Evolutionary conservation across 2,113 vertebrate genomes (phyloP), one percentile per base, ranked within the genome.

Genomic region (Esox niger): DNA sequence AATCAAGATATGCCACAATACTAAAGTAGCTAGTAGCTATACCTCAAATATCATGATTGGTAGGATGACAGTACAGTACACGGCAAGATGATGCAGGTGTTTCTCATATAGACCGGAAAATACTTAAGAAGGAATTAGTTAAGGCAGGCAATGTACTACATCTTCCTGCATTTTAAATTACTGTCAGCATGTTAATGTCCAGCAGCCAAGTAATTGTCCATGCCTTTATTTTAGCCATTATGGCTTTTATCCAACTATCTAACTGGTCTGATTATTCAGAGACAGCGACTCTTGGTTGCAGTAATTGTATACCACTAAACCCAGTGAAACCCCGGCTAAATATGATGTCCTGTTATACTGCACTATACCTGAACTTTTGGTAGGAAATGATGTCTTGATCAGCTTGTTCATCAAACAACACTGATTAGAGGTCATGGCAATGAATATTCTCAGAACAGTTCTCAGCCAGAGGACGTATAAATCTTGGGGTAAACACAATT

Each of bases 391-490:
- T 23, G 30, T n/a, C 11, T 1, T 33, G 52, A 58, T 35, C 69
- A n/a, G n/a, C 68, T 64, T 62, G 43, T 70, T 73, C 32, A 70
- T 80, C 77, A 74, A 15, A 25, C 26, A 7, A 3, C 68, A 25
- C 49, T 20, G 26, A 71, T 26, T 17, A 43, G 8, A 43, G 65
- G 68, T 80, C 20, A 58, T 33, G 29, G 23, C 62, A 26, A 30
- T 0, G 56, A 66, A 49, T 63, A 30, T 71, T 72, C 68, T 75
- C 78, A 27, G 54, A 60, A 20, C 68, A 54, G 64, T n/a, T n/a
- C n/a, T n/a, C 74, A 71, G 13, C 13, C 29, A n/a, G n/a, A n/a
- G n/a, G n/a, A n/a, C n/a, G n/a, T 64, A 76, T 71, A 79, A 58
- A 65, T 77, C 62, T 77, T 21, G 27, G 46, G 63, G 26, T 27